phyloP scores from a whole-genome alignment of 2,888 invertebrate genomes.

The Lottia scabra region DNA sequence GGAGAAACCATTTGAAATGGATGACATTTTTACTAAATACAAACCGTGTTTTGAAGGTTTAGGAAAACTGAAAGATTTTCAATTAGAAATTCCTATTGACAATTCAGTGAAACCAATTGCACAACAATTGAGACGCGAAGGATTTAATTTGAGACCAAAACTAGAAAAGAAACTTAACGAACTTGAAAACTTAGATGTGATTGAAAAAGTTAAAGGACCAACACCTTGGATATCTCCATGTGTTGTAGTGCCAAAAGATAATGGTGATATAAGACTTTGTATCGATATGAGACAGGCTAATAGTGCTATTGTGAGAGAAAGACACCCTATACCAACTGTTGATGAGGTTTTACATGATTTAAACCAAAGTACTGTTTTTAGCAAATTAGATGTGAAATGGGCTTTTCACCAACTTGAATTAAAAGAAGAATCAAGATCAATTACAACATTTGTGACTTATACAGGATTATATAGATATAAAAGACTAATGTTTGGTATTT shows the following conservation, averaged over 20 bases:
- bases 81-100: not conserved
- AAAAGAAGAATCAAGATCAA: conserved; percentile 23
- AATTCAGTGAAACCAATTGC: not conserved
- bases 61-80: not conserved
- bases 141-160: not conserved
- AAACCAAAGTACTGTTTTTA: conserved; percentile 29
- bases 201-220: not conserved
- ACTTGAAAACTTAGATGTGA: not conserved
- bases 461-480: conserved; percentile 19
- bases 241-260: conserved; percentile 34
- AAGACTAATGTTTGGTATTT: conserved; percentile 17
- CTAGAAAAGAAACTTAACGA: not conserved
- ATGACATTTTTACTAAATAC: not conserved
- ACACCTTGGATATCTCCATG: conserved; percentile 15
- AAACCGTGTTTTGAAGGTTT: not conserved
- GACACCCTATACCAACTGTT: conserved; percentile 30
- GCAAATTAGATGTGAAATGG: conserved; percentile 31
- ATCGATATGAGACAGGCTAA: conserved; percentile 36
- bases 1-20: not conserved
- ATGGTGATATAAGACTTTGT: conserved; percentile 35
- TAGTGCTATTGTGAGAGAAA: conserved; percentile 27
- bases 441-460: conserved; percentile 25
- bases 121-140: not conserved
- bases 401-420: conserved; percentile 25
- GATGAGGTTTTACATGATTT: conserved; percentile 32